Conservation (phyloP, 2,888 invertebrate genomes). For the Drosophila neoperkinsi region DNA sequence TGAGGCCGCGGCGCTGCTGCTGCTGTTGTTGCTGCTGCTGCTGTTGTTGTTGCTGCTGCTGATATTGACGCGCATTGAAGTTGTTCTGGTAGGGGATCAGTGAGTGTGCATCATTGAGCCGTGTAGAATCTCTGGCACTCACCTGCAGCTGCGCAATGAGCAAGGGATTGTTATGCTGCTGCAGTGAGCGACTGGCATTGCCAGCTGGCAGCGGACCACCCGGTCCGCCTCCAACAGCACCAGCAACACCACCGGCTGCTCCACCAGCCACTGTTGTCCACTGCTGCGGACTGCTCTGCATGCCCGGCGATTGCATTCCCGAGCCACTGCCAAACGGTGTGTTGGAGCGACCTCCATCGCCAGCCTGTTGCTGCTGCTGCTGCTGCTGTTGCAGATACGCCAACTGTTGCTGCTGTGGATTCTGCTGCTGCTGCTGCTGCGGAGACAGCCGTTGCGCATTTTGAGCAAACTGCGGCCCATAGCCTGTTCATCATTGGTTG, state of each 20-base stretch:
- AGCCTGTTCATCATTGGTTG: conserved; percentile 62
- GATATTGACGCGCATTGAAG: conserved; percentile 83
- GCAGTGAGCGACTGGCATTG: conserved; percentile 86
- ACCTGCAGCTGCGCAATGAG: conserved; percentile 93
- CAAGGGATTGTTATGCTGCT: conserved; percentile 96
- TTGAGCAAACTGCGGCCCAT: conserved; percentile 83
- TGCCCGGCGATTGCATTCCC: conserved; percentile 84
- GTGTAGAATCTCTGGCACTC: conserved; percentile 79
- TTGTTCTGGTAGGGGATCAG: conserved; percentile 66
- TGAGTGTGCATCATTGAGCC: conserved; percentile 10
- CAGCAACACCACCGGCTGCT: conserved; percentile 29
- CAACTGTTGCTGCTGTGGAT: conserved; percentile 55
- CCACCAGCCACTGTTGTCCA: conserved; percentile 57
- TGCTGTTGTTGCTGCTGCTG: conserved; percentile 69
- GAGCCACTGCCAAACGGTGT: conserved; percentile 71
- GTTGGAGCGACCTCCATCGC: conserved; percentile 62
- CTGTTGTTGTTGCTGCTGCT: conserved; percentile 81
- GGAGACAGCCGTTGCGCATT: conserved; percentile 84
- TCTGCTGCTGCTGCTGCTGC: conserved; percentile 80
- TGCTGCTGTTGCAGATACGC: conserved; percentile 73
- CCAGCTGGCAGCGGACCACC: conserved; percentile 61
- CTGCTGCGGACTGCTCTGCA: conserved; percentile 79
- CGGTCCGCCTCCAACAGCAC: conserved; percentile 48
- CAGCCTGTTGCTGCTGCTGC: conserved; percentile 72
- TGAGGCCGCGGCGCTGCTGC: conserved; percentile 83